Base-by-base conservation (phyloP, 2,888 invertebrate species). In the Polyommatus iphigenia region DNA sequence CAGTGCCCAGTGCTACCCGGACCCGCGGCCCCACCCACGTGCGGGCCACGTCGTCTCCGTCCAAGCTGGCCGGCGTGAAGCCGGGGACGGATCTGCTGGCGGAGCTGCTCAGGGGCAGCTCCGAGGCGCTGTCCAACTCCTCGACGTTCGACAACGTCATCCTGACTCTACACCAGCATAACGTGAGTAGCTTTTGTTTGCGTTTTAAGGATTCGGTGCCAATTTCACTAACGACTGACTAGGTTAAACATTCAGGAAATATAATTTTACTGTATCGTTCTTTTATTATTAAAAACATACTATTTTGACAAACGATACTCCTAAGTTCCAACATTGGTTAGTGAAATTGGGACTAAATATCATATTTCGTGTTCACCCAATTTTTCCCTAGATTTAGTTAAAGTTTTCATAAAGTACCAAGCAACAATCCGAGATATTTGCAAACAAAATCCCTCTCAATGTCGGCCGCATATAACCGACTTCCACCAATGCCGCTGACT, bases 31-130 rank as follows among this genome's bases (percentile, higher is more conserved):
- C 95, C 2, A 92, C 95, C 36, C 97, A 97, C 88, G 97, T 97
- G 82, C 91, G 97, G 82, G 97, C 97, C 7, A 97, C 97, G 20
- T 97, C 97, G 10, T 97, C 97, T 82, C 97, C 97, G 54, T 97
- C 96, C 24, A 97, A 97, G 88, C 93, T 97, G 81, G 96, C 96
- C 85, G 96, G 96, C 80, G 92, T 92, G 78, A 90, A 91, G 80
- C 90, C 93, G 6, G 92, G 91, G 41, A 90, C 89, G 1, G 97
- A 97, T 86, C 91, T 97, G 80, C 93, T 97, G 80, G 97, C 97
- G 72, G 97, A 97, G 87, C 91, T 97, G 80, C 94, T 97, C 75
- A 95, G 96, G 81, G 97, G 97, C 78, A 97, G 97, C 84, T 97
- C 97, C 67, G 97, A 97, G 87, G 96, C 97, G 82, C 92, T 97